Evolutionary conservation across 2,888 invertebrate species (phyloP).

Genomic region (Oscheius onirici): DNA sequence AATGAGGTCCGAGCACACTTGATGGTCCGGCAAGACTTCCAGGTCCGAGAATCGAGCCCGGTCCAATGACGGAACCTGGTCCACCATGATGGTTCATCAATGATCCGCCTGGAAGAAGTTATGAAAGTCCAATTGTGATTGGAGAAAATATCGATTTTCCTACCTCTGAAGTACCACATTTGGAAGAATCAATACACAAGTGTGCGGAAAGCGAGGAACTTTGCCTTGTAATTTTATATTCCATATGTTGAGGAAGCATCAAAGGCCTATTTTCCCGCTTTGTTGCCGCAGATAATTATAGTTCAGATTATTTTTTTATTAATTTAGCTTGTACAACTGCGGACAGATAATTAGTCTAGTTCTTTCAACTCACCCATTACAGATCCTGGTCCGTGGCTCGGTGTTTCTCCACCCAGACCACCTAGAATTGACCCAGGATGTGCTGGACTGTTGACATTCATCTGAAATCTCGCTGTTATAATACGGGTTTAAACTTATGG

Average conservation of each 20-base stretch:
- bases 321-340: no score
- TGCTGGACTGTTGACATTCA: slow-evolving; percentile 55
- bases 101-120: slow-evolving; percentile 34
- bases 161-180: not conserved
- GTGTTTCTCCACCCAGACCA: slow-evolving; percentile 55
- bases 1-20: slow-evolving; percentile 24
- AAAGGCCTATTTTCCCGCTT: no score
- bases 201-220: no score
- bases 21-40: slow-evolving; percentile 42
- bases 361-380: slow-evolving; percentile 23
- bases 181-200: no score
- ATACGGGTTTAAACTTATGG: not conserved
- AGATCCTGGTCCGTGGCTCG: slow-evolving; percentile 48
- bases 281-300: no score
- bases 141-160: not conserved
- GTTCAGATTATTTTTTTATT: no score
- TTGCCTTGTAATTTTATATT: no score
- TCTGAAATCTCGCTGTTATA: not conserved
- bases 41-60: slow-evolving; percentile 49
- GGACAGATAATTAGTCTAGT: no score
- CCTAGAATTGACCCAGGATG: slow-evolving; percentile 39
- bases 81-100: slow-evolving; percentile 45
- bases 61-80: slow-evolving; percentile 59
- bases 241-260: no score
- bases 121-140: not conserved